Conservation (phyloP, 2,888 invertebrate species). For the Steinernema carpocapsae region DNA sequence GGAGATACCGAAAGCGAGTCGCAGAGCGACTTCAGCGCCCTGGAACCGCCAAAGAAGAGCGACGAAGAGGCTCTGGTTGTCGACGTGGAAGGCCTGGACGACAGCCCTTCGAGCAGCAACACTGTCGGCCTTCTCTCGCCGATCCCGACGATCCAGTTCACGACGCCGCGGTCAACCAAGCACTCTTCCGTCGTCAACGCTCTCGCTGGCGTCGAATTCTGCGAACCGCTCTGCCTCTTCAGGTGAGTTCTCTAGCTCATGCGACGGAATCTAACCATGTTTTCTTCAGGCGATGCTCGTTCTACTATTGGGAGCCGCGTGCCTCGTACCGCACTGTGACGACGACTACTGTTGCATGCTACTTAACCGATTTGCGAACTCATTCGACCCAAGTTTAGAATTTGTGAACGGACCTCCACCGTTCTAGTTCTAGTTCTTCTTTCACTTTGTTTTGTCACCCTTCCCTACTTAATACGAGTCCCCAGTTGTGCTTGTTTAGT, state of each 20-base stretch:
- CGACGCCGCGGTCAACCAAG: conserved; percentile 40
- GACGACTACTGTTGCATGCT: conserved; percentile 85
- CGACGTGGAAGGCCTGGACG: background rate
- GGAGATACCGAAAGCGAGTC: conserved; percentile 34
- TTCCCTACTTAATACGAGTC: conserved; percentile 32
- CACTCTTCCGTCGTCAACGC: conserved; percentile 56
- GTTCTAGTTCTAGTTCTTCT: conserved; percentile 76
- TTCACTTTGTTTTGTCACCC: conserved; percentile 3
- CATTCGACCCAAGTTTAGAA: conserved; percentile 84
- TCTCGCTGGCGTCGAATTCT: conserved; percentile 67
- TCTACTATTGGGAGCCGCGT: conserved; percentile 87
- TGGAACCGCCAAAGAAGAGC: conserved; percentile 8
- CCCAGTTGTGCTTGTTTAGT: conserved; percentile 15
- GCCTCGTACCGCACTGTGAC: conserved; percentile 83
- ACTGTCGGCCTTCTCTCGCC: conserved; percentile 43
- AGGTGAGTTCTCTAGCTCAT: too few species aligned
- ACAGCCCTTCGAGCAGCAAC: conserved; percentile 22
- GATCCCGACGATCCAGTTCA: conserved; percentile 57
- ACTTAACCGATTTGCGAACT: conserved; percentile 81
- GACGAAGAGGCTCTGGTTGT: conserved; percentile 32
- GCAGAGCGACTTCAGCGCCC: conserved; percentile 43
- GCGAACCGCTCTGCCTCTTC: conserved; percentile 73
- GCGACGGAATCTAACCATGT: background rate
- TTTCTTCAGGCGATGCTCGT: conserved; percentile 86
- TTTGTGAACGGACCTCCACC: conserved; percentile 94